Evolutionary conservation across 2,113 vertebrate species (phyloP), one percentile per base, ranked within the genome.

Genomic region (Oreamnos americanus): DNA sequence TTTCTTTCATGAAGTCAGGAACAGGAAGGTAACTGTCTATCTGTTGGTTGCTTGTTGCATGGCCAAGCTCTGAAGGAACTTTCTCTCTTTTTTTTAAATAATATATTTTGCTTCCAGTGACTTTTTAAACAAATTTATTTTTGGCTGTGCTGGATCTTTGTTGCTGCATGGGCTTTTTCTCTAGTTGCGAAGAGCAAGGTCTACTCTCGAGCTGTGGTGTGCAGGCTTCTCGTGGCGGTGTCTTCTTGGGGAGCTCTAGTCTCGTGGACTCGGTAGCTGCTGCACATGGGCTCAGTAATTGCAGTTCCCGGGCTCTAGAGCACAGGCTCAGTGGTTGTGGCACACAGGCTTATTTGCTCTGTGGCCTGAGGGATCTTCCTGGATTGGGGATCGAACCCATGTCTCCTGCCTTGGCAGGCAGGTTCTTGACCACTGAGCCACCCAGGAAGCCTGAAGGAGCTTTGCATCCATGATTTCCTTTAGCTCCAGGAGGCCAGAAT

Each of bases 401-500:
- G 26, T 79, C 25, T 79, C 26, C 26, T 79, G 43, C 76, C 10
- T 43, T 43, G 39, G 39, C 71, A 43, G 36, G 71, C 36, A 43
- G 36, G 6, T 76, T 76, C 71, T 43, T 79, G 47, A 79, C 43
- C 43, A 16, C 76, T 17, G 76, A 79, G 43, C 76, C 26, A 7
- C 43, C 25, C 14, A 9, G 76, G 36, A 84, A 64, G 51, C 43
- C 39, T 76, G 39, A 86, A 62, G 33, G 84, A 53, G 57, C n/a
- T 91, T 91, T 33, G 1, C 14, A 10, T n/a, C 10, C 33, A 36
- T 67, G 26, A 4, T 62, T 90, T 36, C 2, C 7, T 93, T 95
- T 93, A 43, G 71, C 71, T 88, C 49, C 49, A 76, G 39, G 43
- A 47, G 58, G 25, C 76, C 16, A n/a, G 49, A 90, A 78, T 84